phyloP scores from a whole-genome alignment of 1,140 invertebrate genomes.

The Aphidius gifuensis region DNA sequence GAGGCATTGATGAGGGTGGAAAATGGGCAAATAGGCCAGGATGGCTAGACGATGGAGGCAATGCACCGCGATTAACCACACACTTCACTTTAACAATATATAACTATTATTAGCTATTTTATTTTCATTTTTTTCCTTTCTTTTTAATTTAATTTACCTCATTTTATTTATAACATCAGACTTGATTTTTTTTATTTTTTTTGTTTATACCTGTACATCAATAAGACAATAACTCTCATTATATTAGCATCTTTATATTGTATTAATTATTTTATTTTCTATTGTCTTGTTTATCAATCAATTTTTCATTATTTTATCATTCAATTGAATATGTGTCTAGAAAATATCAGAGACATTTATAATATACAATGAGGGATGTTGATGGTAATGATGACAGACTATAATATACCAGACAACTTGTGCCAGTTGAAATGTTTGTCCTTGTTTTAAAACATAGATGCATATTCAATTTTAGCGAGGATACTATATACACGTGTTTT shows the following conservation, averaged over 20 bases:
- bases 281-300: not conserved
- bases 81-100: conserved; percentile 9
- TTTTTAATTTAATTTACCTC: not conserved
- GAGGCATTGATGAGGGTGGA: conserved; percentile 29
- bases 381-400: not conserved
- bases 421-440: conserved; percentile 53
- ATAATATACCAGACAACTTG: conserved; percentile 44
- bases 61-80: conserved; percentile 35
- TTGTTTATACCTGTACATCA: not conserved
- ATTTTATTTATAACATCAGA: not conserved
- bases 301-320: not conserved
- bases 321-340: not conserved
- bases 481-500: conserved; percentile 25
- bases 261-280: too few relatives aligned
- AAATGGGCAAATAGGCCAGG: conserved; percentile 41
- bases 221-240: too few relatives aligned
- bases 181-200: not conserved
- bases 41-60: conserved; percentile 32
- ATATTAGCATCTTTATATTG: too few relatives aligned
- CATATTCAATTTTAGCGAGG: conserved; percentile 3
- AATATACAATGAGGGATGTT: not conserved
- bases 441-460: conserved; percentile 46
- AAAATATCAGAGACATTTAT: conserved; percentile 1
- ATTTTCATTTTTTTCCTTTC: conserved; percentile 2
- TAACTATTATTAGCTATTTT: conserved; percentile 11